phyloP scores from a whole-genome alignment of 2,888 invertebrate species.

The Polydesmus complanatus region DNA sequence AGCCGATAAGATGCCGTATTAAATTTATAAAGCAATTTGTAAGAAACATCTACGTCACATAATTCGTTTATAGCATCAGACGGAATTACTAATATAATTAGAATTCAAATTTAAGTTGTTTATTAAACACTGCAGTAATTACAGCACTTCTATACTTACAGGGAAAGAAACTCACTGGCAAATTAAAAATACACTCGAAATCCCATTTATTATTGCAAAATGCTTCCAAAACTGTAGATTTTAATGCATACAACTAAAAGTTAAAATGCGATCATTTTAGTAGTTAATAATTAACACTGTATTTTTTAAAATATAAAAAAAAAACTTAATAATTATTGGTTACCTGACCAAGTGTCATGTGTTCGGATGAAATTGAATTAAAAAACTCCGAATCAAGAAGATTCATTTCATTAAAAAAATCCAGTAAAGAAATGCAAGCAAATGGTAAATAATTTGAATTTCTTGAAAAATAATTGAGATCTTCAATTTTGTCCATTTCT shows the following conservation, averaged over 20 bases:
- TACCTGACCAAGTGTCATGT: neutral
- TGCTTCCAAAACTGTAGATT: neutral
- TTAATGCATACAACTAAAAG: neutral
- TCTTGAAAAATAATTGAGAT: neutral
- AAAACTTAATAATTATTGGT: neutral
- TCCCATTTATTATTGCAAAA: neutral
- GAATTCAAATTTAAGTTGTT: neutral
- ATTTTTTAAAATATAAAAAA: too few relatives aligned
- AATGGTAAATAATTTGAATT: neutral
- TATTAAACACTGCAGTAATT: neutral
- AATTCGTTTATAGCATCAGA: neutral
- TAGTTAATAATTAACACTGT: neutral
- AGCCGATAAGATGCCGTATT: neutral
- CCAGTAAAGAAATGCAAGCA: neutral
- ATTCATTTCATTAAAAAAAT: neutral
- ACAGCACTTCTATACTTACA: neutral
- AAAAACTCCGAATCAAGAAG: neutral
- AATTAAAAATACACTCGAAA: neutral
- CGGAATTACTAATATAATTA: neutral
- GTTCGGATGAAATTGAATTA: neutral
- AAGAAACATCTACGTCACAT: neutral
- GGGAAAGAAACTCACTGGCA: neutral
- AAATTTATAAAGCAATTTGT: neutral
- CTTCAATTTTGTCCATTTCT: neutral
- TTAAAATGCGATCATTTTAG: neutral